Conservation (phyloP, 2,888 invertebrate species). For the Lobophora halterata region DNA sequence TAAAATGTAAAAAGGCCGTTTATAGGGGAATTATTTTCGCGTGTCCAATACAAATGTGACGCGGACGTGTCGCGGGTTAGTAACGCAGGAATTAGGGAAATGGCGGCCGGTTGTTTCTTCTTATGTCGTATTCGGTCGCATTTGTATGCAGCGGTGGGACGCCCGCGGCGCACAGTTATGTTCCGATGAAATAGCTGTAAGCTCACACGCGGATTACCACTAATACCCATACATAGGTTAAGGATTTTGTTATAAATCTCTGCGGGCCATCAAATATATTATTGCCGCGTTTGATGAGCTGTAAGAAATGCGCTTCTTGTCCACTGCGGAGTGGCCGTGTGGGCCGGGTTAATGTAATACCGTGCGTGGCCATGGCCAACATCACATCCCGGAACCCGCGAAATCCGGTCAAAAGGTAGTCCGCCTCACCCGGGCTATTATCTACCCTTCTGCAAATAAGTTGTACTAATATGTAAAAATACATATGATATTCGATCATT, state of each 20-base stretch:
- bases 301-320: conserved; percentile 20
- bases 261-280: conserved; percentile 31
- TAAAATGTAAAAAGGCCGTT: conserved; percentile 30
- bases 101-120: conserved; percentile 41
- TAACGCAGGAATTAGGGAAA: conserved; percentile 50
- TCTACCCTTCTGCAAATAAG: too few species aligned
- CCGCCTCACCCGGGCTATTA: too few species aligned
- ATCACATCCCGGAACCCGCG: too few species aligned
- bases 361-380: conserved; percentile 30
- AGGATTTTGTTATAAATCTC: conserved; percentile 32
- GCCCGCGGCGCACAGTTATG: conserved; percentile 51
- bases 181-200: conserved; percentile 64
- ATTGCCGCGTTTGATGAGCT: conserved; percentile 28
- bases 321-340: conserved; percentile 1
- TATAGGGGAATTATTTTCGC: conserved; percentile 34
- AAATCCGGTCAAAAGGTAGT: too few species aligned
- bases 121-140: conserved; percentile 44
- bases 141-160: conserved; percentile 56
- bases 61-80: conserved; percentile 45
- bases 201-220: conserved; percentile 40
- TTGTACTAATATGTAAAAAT: too few species aligned
- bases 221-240: conserved; percentile 39
- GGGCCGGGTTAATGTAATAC: conserved; percentile 28
- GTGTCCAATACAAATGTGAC: conserved; percentile 34
- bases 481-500: too few species aligned